These are phyloP conservation scores for Melanotaenia boesemani DNA, from an alignment of 2,797 vertebrate genomes.

Conservation along the genomic window DNA sequence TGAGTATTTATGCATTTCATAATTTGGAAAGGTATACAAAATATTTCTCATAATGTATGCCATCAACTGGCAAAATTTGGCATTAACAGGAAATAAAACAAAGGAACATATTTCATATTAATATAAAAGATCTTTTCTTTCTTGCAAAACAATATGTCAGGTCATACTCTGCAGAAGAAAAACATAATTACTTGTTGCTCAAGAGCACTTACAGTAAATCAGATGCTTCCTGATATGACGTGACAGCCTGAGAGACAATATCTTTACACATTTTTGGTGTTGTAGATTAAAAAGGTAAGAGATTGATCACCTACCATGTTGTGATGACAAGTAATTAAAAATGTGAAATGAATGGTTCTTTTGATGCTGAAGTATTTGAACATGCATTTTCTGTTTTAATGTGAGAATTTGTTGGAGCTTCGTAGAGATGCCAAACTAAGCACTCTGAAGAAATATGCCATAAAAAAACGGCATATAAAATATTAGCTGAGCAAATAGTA, in stretches of 20 bases:
- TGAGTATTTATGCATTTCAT: no score
- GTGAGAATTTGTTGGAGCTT: not conserved
- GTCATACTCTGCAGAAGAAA: slow-evolving; percentile 6
- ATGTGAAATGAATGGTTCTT: not conserved
- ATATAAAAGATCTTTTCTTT: not conserved
- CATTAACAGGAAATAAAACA: not conserved
- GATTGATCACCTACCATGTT: slow-evolving; percentile 9
- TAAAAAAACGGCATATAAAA: not conserved
- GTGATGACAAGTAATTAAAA: not conserved
- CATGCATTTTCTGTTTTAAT: not conserved
- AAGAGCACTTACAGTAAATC: slow-evolving; percentile 65
- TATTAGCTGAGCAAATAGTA: not conserved
- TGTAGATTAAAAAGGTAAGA: not conserved
- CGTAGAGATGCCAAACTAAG: not conserved
- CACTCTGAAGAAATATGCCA: not conserved
- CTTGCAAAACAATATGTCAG: slow-evolving; percentile 11
- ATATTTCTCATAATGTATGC: not conserved
- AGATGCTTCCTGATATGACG: slow-evolving; percentile 48
- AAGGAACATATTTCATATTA: no score
- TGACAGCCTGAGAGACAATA: slow-evolving; percentile 25
- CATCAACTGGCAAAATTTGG: not conserved
- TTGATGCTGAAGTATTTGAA: slow-evolving; percentile 10
- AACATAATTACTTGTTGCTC: slow-evolving; percentile 52
- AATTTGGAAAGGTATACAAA: no score
- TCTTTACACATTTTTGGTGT: slow-evolving; percentile 37